A percentile compares a stretch with the other conserved stretches of the same genome.
These are phyloP conservation scores for Leptura quadrifasciata DNA, from an alignment of 2,888 invertebrate genomes.

Conservation along the genomic window DNA sequence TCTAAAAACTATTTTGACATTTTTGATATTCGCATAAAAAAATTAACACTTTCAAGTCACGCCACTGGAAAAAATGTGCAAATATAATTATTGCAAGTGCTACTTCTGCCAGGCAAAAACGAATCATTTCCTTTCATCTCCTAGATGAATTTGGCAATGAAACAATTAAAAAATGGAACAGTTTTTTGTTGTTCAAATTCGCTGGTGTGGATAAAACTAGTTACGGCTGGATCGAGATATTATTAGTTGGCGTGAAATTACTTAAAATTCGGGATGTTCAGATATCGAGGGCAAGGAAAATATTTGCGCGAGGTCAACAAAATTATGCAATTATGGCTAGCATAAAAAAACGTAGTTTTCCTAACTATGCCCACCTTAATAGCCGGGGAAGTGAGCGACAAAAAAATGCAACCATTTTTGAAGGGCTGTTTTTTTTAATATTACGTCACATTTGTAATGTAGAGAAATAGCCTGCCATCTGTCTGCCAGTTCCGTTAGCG, in stretches of 20 bases:
- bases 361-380: no score
- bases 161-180: constrained; percentile 4
- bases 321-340: no score
- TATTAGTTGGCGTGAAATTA: constrained; percentile 3
- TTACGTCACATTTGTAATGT: no score
- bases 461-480: no score
- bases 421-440: no score
- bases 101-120: neutral
- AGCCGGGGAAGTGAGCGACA: no score
- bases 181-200: neutral
- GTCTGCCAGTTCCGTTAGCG: no score
- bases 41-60: neutral
- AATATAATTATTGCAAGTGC: no score
- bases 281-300: neutral
- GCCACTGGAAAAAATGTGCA: neutral
- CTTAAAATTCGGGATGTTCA: neutral
- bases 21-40: no score
- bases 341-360: no score
- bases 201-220: constrained; percentile 7
- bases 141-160: constrained; percentile 3
- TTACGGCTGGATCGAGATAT: constrained; percentile 2
- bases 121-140: neutral
- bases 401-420: no score
- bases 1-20: no score
- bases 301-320: neutral